phyloP scores from a whole-genome alignment of 2,888 invertebrate genomes.

The Yponomeuta cagnagella region DNA sequence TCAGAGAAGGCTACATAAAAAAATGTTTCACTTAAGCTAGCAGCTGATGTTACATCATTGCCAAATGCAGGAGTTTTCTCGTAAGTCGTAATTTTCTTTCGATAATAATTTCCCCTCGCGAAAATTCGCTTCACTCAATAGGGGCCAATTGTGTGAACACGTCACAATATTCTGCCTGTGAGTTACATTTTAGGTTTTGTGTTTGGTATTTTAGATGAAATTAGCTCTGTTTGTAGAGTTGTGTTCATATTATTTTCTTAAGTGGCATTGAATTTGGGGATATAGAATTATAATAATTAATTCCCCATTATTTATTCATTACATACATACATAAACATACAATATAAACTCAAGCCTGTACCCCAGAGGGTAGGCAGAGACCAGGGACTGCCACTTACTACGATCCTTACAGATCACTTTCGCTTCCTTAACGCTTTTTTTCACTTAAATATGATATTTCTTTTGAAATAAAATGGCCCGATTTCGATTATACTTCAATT shows the following conservation, averaged over 20 bases:
- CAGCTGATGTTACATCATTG: background rate
- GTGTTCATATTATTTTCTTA: background rate
- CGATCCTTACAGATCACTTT: too few relatives aligned
- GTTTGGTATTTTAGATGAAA: constrained; percentile 5
- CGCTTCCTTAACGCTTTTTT: too few relatives aligned
- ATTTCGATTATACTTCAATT: too few relatives aligned
- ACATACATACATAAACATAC: too few relatives aligned
- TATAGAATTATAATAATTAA: too few relatives aligned
- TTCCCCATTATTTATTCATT: too few relatives aligned
- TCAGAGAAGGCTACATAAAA: background rate
- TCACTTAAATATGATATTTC: too few relatives aligned
- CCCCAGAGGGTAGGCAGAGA: too few relatives aligned
- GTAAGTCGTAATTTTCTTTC: constrained; percentile 39
- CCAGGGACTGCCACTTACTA: too few relatives aligned
- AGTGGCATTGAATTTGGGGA: too few relatives aligned
- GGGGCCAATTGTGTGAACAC: constrained; percentile 52
- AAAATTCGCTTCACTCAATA: constrained; percentile 37
- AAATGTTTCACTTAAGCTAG: background rate
- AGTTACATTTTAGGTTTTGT: background rate
- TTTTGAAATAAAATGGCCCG: too few relatives aligned
- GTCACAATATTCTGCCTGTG: background rate
- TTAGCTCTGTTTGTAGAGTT: background rate
- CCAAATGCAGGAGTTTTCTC: constrained; percentile 36
- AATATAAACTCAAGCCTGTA: too few relatives aligned
- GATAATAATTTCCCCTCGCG: constrained; percentile 53